Conservation (phyloP, 2,888 invertebrate species). For the Gastracanthus pulcherrimus region DNA sequence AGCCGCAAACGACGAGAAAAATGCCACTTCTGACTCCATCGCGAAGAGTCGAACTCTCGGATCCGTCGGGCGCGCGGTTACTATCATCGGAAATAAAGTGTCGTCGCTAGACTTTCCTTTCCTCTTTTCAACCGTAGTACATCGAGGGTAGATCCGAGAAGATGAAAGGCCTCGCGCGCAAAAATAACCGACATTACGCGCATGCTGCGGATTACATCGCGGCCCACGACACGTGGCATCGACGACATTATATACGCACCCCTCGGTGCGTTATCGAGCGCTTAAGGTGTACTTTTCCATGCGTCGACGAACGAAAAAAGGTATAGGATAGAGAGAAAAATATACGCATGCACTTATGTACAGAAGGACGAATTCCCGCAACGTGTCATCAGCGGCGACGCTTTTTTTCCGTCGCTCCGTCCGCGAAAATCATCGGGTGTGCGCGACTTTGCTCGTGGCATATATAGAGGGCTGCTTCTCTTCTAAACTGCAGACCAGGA, state of each 20-base stretch:
- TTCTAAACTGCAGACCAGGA: not conserved
- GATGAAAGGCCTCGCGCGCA: slow-evolving; percentile 5
- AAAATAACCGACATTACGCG: slow-evolving; percentile 38
- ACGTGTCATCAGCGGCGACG: slow-evolving; percentile 44
- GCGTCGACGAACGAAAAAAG: slow-evolving; percentile 33
- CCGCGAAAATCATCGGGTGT: not conserved
- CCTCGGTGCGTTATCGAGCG: slow-evolving; percentile 30
- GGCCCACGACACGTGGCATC: not conserved
- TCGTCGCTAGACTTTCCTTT: not conserved
- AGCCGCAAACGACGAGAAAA: not conserved
- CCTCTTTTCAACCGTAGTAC: not conserved
- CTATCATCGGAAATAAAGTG: not conserved
- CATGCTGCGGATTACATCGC: slow-evolving; percentile 7
- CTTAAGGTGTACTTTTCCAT: slow-evolving; percentile 30
- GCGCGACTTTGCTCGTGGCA: not conserved
- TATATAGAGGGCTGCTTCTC: too few species aligned
- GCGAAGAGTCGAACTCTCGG: not conserved
- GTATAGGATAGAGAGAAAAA: slow-evolving; percentile 4
- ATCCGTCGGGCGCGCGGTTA: not conserved
- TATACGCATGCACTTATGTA: not conserved
- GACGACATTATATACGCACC: not conserved
- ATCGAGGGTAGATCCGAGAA: not conserved
- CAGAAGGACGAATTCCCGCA: not conserved
- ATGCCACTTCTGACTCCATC: not conserved
- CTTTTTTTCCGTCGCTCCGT: not conserved